These are phyloP conservation scores for Columba guinea DNA, from an alignment of 2,797 vertebrate species.

Conservation along the genomic window DNA sequence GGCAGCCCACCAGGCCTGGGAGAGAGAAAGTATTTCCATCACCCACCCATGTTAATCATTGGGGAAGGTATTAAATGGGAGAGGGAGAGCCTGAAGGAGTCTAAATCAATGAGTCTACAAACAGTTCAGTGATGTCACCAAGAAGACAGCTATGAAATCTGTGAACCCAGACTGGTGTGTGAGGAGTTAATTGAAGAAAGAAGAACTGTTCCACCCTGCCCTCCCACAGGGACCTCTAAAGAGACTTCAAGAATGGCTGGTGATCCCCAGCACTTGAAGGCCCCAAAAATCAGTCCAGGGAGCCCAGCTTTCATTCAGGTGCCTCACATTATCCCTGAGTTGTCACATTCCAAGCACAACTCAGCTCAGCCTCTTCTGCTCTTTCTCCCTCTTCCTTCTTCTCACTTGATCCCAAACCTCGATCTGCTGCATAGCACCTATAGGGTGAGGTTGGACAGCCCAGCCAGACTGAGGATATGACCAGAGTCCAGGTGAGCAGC, in stretches of 20 bases:
- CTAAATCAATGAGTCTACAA: background rate
- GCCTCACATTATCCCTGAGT: background rate
- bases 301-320: background rate
- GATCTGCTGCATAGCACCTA: background rate
- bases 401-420: background rate
- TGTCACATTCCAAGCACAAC: background rate
- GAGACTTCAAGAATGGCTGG: background rate
- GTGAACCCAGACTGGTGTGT: background rate
- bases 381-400: background rate
- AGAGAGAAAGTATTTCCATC: background rate
- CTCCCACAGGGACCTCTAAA: background rate
- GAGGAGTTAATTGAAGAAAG: background rate
- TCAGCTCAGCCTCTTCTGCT: background rate
- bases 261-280: background rate
- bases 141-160: background rate
- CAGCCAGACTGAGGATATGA: background rate
- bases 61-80: background rate
- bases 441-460: background rate
- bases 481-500: background rate
- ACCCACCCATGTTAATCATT: fast-evolving
- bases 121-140: background rate
- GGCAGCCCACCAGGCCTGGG: background rate
- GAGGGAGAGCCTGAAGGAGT: background rate
- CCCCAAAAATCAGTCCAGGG: background rate
- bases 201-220: background rate